Base-by-base conservation (phyloP, 2,888 invertebrate species). In the Netelia fuscicornis region DNA sequence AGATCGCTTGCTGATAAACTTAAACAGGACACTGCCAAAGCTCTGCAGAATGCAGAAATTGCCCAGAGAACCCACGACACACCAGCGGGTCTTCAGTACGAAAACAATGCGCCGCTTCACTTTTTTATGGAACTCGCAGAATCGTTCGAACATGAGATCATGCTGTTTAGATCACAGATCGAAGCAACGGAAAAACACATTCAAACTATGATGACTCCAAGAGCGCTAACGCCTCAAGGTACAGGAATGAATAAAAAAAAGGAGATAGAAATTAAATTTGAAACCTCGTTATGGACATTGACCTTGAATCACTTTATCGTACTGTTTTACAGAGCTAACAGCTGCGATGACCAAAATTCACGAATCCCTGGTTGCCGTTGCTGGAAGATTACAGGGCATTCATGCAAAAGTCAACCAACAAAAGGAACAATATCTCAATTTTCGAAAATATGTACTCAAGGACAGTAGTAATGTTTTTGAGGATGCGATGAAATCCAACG, bases 341-440 rank as follows among this genome's bases (percentile, higher is more conserved):
- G 94, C 96, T 77, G 97, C 98, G 20, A 96, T 98, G 94, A 95
- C 96, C 48, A 96, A 97, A 90, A 96, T 98, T 89, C 97, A 98
- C 92, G 98, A 98, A 92, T 97, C 97, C 2, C 96, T 98, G 89
- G 96, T 98, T 48, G 97, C 97, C 0, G 94, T 98, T 81, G 98
- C 98, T n/a, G 98, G 98, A 0, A 96, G 97, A 56, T 94, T 98
- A 54, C 98, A 98, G 90, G 96, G 97, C 3, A 96, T 97, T 0
- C 98, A 98, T 91, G 95, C 95, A 77, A 95, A 95, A 89, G 97
- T 98, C 0, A 97, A 98, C 91, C 95, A 95, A 0, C 97, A 97
- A 91, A 98, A 98, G 93, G 97, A 98, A 81, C 97, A 97, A 87
- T 98, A 97, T 92, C 94, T 98, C n/a, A 97, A 97, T 92, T 95